A percentile compares a stretch with the other conserved stretches of the same genome.
phyloP scores from a whole-genome alignment of 2,888 invertebrate genomes.

The Amiota mariae region DNA sequence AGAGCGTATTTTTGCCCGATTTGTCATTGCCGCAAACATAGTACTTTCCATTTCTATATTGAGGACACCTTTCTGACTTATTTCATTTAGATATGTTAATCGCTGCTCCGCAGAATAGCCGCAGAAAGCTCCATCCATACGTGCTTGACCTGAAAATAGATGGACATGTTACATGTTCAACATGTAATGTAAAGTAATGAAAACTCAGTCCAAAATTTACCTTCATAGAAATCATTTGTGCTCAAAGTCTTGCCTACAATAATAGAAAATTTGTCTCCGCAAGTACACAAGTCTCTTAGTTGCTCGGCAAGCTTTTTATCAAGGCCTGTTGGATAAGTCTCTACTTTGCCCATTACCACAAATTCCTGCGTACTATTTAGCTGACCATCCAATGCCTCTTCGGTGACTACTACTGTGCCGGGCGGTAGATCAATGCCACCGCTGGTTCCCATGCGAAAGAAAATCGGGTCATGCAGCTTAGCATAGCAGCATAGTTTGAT shows the following conservation, averaged over 20 bases:
- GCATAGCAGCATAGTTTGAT: slow-evolving; percentile 95
- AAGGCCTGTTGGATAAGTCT: slow-evolving; percentile 84
- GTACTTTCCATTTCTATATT: slow-evolving; percentile 98
- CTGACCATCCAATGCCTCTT: slow-evolving; percentile 89
- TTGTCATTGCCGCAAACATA: slow-evolving; percentile 91
- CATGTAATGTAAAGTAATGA: not conserved
- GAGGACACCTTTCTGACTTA: slow-evolving; percentile 83
- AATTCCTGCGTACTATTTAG: slow-evolving; percentile 84
- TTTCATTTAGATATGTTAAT: slow-evolving; percentile 82
- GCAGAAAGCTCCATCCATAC: slow-evolving; percentile 95
- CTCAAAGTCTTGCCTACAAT: slow-evolving; percentile 93
- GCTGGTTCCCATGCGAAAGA: slow-evolving; percentile 92
- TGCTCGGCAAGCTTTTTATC: slow-evolving; percentile 85
- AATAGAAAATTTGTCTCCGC: slow-evolving; percentile 84
- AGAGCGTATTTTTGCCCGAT: slow-evolving; percentile 89
- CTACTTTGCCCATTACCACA: slow-evolving; percentile 86
- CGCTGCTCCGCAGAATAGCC: slow-evolving; percentile 89
- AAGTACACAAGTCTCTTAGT: slow-evolving; percentile 80
- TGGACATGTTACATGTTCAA: not conserved
- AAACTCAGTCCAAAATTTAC: slow-evolving; percentile 70
- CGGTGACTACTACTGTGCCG: slow-evolving; percentile 92
- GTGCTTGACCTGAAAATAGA: slow-evolving; percentile 82
- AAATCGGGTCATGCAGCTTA: slow-evolving; percentile 86
- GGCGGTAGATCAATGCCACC: slow-evolving; percentile 92
- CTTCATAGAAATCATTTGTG: slow-evolving; percentile 97